Base-by-base conservation (phyloP, 2,797 vertebrate species). In the Sylvia borin region DNA sequence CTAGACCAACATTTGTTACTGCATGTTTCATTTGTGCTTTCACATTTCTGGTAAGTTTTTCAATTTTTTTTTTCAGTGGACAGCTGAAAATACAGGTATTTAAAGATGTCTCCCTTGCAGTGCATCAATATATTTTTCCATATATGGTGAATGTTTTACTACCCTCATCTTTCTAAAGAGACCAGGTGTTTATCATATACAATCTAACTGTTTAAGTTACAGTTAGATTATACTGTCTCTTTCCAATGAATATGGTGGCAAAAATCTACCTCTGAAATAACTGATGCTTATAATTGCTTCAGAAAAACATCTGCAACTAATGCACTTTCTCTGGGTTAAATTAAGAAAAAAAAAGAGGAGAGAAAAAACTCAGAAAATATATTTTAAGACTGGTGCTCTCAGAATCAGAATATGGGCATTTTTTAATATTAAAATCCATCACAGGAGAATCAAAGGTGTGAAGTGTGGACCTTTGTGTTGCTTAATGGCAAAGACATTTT, bases 351-450 rank as follows among this genome's bases (percentile, higher is more conserved):
- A 48, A 47, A 43, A 36, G 10, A 36, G 36, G 10, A 36, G 17
- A 3, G 2, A 27, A 32, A 12, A 51, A 9, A 4, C 4, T 3
- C 4, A 6, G 11, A 16, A 54, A 58, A 42, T 4, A 4, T 20
- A 10, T 60, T 32, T 67, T 42, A 13, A 54, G 31, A 90, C 21
- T 16, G 11, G 5, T n/a, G 7, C 0, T 73, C 9, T 74, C 27
- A 19, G 64, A 87, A 80, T 38, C 36, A 11, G 15, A 64, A 36
- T 68, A 60, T 21, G 16, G n/a, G n/a, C 19, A 8, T 25, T 74
- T 67, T 72, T 29, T 55, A 60, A 21, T 92, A 89, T 65, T 76
- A 42, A 85, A 93, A 81, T 83, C 9, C 8, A 48, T 54, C n/a
- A 65, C 27, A 57, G 38, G 31, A 76, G 29, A 76, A 20, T 31